Conservation (phyloP, 1,140 invertebrate genomes). For the Rhopalosiphum maidis region DNA sequence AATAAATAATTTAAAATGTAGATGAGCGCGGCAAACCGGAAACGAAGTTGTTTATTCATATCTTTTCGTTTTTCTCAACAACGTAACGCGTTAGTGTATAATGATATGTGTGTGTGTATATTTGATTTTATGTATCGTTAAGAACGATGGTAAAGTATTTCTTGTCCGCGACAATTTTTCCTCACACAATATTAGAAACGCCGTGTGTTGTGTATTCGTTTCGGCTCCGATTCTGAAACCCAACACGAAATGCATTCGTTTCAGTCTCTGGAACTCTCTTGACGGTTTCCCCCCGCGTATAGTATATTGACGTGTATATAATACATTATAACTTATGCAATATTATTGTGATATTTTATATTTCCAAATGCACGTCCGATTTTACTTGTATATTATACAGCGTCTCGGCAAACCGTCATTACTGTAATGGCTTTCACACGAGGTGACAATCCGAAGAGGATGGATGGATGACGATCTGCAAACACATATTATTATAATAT, state of each 20-base stretch:
- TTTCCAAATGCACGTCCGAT: neutral
- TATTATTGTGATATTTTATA: neutral
- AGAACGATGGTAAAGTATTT: neutral
- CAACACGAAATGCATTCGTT: neutral
- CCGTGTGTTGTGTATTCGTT: neutral
- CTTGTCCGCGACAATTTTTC: neutral
- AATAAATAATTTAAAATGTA: constrained; percentile 36
- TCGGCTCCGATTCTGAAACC: neutral
- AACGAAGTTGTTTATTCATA: constrained; percentile 26
- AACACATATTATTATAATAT: neutral
- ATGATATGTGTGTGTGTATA: neutral
- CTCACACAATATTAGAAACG: neutral
- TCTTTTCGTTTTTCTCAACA: neutral
- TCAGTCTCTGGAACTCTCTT: neutral
- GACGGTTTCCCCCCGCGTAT: neutral
- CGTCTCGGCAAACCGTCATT: neutral
- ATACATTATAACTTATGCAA: neutral
- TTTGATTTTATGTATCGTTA: neutral
- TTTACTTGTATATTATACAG: neutral
- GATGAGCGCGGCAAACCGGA: constrained; percentile 9
- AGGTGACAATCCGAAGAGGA: neutral
- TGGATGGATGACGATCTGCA: neutral
- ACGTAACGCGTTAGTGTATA: neutral
- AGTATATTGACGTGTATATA: neutral
- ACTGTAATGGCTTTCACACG: neutral